These are phyloP conservation scores for Lepus europaeus DNA, from an alignment of 2,113 vertebrate species.

Conservation along the genomic window DNA sequence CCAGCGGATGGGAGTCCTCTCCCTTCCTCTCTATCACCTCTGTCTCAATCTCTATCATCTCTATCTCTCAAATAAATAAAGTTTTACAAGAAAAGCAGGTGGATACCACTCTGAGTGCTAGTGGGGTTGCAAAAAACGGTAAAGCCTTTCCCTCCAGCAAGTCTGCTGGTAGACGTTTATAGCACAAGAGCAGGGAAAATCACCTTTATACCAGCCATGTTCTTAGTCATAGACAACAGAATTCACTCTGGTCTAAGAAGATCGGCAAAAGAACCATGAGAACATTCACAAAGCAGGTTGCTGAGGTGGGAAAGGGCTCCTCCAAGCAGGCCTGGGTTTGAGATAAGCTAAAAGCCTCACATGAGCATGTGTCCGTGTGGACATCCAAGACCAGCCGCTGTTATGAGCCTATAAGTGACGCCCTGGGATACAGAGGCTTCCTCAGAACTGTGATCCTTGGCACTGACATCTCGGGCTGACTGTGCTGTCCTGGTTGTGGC, in stretches of 20 bases:
- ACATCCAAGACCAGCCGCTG: neutral
- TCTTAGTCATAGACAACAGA: conserved; percentile 2
- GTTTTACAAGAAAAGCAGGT: no score
- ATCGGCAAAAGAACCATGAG: neutral
- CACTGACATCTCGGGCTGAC: neutral
- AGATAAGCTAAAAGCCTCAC: neutral
- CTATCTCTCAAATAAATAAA: no score
- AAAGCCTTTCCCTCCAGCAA: neutral
- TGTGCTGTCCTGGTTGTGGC: neutral
- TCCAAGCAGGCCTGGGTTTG: neutral
- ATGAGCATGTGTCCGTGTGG: neutral
- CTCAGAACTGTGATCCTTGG: neutral
- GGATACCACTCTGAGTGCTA: neutral
- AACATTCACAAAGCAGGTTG: neutral
- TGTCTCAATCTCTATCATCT: no score
- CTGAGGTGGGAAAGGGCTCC: neutral
- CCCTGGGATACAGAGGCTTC: neutral
- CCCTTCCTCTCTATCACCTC: no score
- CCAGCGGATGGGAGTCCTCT: no score
- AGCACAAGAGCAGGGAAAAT: neutral
- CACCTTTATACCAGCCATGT: neutral
- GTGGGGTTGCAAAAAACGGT: neutral
- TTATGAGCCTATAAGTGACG: neutral
- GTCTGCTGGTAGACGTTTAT: neutral
- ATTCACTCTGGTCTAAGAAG: conserved; percentile 24